Evolutionary conservation across 2,888 invertebrate genomes (phyloP), one percentile per base, ranked within the genome.

Genomic region (Physocephala rufipes): DNA sequence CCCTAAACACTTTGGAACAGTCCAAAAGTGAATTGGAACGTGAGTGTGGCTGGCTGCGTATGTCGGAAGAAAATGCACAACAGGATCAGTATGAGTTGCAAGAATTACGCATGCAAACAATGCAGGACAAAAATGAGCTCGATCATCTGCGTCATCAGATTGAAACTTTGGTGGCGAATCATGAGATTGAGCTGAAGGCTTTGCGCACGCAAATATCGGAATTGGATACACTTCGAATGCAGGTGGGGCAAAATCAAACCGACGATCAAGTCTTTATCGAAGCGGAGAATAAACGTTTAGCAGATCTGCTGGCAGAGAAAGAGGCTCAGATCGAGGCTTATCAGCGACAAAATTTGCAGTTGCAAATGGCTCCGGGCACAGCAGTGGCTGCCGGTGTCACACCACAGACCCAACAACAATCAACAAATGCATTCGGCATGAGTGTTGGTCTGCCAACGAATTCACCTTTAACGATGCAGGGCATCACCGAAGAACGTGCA

Each of bases 271-370:
- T 86, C 0, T 85, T 85, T 71, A 82, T 86, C 30, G 85, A 88
- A 75, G 87, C 82, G 76, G 90, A 90, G 84, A 90, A 90, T 77
- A 89, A 89, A 77, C 88, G 87, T 51, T 81, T 90, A 0, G 88
- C 88, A 68, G 87, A 88, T 67, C 76, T 88, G 47, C 78, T 90
- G 2, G 86, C 86, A 47, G 87, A 83, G 71, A 88, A 89, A 80
- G 88, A 88, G 78, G 80, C 87, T 45, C 87, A 89, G 76, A 87
- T 89, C 68, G 82, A 84, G 45, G 84, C 80, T 72, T 86, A 86
- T 74, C 85, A 86, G 73, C 80, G 79, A 2, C 81, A 84, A 72
- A 82, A 84, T 72, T 77, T 84, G 67, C 84, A 86, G 72, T 75
- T 86, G 5, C 85, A 86, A 79, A 78, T 79, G 71, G 77, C 80